phyloP scores from a whole-genome alignment of 1,140 invertebrate species.

The Zeugodacus cucurbitae region DNA sequence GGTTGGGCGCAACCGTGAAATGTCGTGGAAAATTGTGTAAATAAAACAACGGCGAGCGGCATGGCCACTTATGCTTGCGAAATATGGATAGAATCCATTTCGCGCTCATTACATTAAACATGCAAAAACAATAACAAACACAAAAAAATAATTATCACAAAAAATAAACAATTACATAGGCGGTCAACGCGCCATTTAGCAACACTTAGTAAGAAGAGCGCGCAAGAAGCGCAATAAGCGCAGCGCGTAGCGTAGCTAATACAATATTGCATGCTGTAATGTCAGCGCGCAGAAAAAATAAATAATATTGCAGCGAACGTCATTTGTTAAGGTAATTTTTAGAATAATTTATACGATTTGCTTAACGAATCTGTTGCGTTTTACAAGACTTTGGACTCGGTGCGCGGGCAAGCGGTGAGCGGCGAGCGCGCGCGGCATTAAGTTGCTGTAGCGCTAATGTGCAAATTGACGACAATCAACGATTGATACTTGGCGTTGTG shows the following conservation, averaged over 20 bases:
- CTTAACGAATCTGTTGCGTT: not conserved
- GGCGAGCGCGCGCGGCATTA: not conserved
- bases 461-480: slow-evolving; percentile 9
- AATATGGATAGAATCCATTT: not conserved
- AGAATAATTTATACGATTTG: not conserved
- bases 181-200: not conserved
- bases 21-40: not conserved
- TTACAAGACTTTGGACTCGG: not conserved
- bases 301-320: not conserved
- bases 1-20: not conserved
- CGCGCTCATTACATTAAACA: not conserved
- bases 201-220: not conserved
- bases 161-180: not conserved
- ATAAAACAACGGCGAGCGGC: not conserved
- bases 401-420: not conserved
- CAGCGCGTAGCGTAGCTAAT: not conserved
- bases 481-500: not conserved
- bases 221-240: no score
- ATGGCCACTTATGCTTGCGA: not conserved
- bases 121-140: not conserved
- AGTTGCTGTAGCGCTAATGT: not conserved
- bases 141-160: not conserved
- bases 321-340: slow-evolving; percentile 5
- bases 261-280: not conserved
- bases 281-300: not conserved